A percentile compares a stretch with the other conserved stretches of the same genome.
phyloP scores from a whole-genome alignment of 2,888 invertebrate genomes.

The Xylocampa areola region DNA sequence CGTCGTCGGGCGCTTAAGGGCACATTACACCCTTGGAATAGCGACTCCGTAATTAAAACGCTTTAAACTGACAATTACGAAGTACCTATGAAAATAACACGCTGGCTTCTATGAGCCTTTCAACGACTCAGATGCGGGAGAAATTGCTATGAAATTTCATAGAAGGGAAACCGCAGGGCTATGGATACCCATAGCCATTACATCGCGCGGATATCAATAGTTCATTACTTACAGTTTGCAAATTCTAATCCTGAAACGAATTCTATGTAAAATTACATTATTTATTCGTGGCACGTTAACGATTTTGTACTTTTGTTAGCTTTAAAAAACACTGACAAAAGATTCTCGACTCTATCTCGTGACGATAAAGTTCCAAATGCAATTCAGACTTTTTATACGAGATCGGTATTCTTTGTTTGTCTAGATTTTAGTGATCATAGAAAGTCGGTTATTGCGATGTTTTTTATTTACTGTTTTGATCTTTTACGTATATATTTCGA shows the following conservation, averaged over 20 bases:
- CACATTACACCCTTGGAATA: constrained; percentile 85
- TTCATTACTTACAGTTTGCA: constrained; percentile 43
- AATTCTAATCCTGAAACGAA: constrained; percentile 25
- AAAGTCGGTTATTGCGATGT: constrained; percentile 21
- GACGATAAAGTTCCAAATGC: constrained; percentile 12
- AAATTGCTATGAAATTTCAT: constrained; percentile 56
- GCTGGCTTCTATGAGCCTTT: constrained; percentile 63
- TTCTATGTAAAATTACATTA: constrained; percentile 29
- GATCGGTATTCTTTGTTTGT: constrained; percentile 42
- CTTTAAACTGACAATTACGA: constrained; percentile 85
- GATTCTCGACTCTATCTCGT: constrained; percentile 31
- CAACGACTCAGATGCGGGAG: constrained; percentile 57
- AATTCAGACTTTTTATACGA: background rate
- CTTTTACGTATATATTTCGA: constrained; percentile 8
- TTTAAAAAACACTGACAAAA: constrained; percentile 19
- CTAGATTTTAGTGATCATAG: constrained; percentile 32
- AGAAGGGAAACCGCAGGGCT: constrained; percentile 22
- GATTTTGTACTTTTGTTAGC: constrained; percentile 20
- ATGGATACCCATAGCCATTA: constrained; percentile 20
- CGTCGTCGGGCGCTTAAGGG: constrained; percentile 78
- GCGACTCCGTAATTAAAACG: constrained; percentile 86
- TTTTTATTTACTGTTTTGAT: constrained; percentile 38
- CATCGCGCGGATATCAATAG: constrained; percentile 19
- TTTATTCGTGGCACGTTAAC: constrained; percentile 40
- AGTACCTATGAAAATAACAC: constrained; percentile 73